Percentiles rank a stretch among this genome's conserved stretches.
Conservation (phyloP, 2,113 vertebrate genomes). For the Nettapus auritus region DNA sequence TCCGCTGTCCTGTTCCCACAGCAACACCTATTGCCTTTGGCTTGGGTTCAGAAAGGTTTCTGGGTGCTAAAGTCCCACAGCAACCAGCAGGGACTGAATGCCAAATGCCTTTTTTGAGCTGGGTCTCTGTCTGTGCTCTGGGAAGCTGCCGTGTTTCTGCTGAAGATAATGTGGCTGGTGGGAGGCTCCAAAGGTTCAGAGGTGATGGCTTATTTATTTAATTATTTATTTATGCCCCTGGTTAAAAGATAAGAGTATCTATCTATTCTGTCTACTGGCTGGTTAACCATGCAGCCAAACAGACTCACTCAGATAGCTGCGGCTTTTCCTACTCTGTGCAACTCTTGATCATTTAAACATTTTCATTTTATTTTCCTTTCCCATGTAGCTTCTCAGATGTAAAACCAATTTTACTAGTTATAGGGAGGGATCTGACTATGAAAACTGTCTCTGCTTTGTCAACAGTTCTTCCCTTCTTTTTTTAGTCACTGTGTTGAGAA, state of each 20-base stretch:
- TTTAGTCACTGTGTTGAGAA: not conserved
- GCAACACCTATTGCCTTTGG: conserved; percentile 12
- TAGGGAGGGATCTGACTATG: not conserved
- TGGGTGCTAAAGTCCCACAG: not conserved
- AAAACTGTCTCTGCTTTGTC: not conserved
- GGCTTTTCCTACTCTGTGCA: conserved; percentile 5
- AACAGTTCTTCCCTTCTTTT: not conserved
- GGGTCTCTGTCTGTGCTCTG: not conserved
- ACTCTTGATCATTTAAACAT: not conserved
- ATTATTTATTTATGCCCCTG: not conserved
- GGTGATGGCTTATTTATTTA: fast-evolving
- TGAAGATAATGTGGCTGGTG: not conserved
- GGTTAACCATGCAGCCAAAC: conserved; percentile 26
- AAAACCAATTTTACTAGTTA: not conserved
- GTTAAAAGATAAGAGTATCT: not conserved
- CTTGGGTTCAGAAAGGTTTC: not conserved
- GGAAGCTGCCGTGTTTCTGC: not conserved
- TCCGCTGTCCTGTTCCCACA: conserved; percentile 15
- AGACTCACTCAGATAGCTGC: not conserved
- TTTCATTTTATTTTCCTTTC: not conserved
- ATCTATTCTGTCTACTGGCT: conserved; percentile 27
- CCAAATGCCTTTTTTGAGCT: not conserved
- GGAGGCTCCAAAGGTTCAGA: not conserved
- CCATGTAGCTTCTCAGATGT: not conserved
- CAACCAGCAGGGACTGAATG: not conserved